Evolutionary conservation across 1,140 invertebrate species (phyloP).

Genomic region (Heliothis subflexa): DNA sequence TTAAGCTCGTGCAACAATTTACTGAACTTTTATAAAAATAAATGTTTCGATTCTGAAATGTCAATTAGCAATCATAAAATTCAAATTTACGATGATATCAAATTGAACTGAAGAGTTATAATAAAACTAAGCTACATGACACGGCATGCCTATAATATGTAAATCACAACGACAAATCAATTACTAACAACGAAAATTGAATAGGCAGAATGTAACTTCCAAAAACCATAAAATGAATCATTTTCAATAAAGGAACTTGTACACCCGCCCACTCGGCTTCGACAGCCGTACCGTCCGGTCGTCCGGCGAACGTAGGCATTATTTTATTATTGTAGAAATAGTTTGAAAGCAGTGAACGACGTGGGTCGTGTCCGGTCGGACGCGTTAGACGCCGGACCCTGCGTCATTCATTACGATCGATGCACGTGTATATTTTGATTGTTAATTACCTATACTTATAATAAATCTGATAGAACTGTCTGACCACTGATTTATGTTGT

Average conservation of each 20-base stretch:
- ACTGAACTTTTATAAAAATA: neutral
- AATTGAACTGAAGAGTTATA: conserved; percentile 42
- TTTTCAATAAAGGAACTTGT: conserved; percentile 62
- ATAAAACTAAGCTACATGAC: conserved; percentile 42
- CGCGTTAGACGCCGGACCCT: conserved; percentile 63
- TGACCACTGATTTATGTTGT: conserved; percentile 23
- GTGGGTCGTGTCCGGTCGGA: conserved; percentile 67
- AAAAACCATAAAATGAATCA: conserved; percentile 58
- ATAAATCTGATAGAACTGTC: conserved; percentile 13
- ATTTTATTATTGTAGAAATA: conserved; percentile 61
- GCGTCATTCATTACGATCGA: conserved; percentile 58
- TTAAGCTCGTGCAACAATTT: neutral
- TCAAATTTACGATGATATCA: conserved; percentile 42
- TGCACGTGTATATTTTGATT: conserved; percentile 57
- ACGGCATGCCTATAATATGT: conserved; percentile 46
- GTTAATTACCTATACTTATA: conserved; percentile 57
- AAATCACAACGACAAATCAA: conserved; percentile 55
- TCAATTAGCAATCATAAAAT: conserved; percentile 41
- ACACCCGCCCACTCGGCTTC: conserved; percentile 57
- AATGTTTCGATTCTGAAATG: conserved; percentile 27
- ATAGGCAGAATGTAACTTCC: conserved; percentile 47
- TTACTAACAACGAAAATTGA: conserved; percentile 51
- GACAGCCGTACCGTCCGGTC: conserved; percentile 47
- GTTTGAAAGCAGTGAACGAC: conserved; percentile 63
- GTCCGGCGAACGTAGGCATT: conserved; percentile 53